phyloP scores from a whole-genome alignment of 92 coral and sea anemone species.

The Galaxea fascicularis region DNA sequence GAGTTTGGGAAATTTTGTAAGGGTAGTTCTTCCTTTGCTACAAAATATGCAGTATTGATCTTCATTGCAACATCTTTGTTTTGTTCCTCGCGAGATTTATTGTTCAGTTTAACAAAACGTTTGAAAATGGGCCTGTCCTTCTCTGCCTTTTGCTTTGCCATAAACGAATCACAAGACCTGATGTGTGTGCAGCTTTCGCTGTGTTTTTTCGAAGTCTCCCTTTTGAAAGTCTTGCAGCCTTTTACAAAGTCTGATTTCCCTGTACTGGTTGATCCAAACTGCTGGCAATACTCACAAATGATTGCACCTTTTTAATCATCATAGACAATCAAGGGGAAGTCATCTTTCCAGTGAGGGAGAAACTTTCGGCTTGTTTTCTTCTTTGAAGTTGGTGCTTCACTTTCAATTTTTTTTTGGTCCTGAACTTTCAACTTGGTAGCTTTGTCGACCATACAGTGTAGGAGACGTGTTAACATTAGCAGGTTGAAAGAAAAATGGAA shows the following conservation, averaged over 20 bases:
- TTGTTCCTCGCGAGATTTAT: constrained; percentile 29
- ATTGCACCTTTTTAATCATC: constrained; percentile 44
- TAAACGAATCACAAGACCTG: constrained; percentile 8
- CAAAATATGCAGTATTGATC: constrained; percentile 41
- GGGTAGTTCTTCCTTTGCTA: constrained; percentile 59
- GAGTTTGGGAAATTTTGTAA: constrained; percentile 33
- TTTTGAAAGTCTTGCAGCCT: constrained; percentile 30
- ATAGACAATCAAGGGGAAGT: constrained; percentile 48
- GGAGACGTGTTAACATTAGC: constrained; percentile 33
- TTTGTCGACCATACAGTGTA: constrained; percentile 34
- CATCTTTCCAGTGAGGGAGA: constrained; percentile 34
- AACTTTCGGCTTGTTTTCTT: constrained; percentile 41
- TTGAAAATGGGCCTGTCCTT: constrained; percentile 39
- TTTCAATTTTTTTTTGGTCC: constrained; percentile 41
- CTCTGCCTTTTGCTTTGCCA: constrained; percentile 37
- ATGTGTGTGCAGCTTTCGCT: constrained; percentile 37
- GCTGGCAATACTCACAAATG: constrained; percentile 40
- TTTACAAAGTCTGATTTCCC: constrained; percentile 32
- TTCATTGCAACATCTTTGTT: constrained; percentile 22
- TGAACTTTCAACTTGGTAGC: constrained; percentile 32
- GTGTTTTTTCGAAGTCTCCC: constrained; percentile 29
- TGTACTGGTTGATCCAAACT: constrained; percentile 6
- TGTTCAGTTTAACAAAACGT: constrained; percentile 41
- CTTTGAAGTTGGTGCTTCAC: constrained; percentile 41
- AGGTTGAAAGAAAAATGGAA: constrained; percentile 37